A percentile compares a stretch with the other conserved stretches of the same genome.
Conservation (phyloP, 1,140 invertebrate genomes). For the Brachionus koreanus region DNA sequence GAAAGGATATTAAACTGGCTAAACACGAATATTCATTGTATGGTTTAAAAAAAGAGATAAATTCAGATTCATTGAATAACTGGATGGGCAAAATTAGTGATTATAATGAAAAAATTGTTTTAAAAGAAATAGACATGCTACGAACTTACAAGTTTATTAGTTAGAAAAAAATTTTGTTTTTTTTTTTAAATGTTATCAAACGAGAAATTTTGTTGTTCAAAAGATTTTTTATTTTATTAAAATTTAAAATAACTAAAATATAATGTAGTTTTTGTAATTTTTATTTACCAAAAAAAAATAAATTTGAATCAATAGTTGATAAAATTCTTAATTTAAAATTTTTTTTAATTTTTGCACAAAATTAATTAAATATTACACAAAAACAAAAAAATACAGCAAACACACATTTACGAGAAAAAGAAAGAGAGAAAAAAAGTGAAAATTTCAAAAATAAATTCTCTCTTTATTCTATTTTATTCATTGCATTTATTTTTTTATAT, state of each 20-base stretch:
- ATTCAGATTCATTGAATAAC: neutral
- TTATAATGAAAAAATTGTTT: neutral
- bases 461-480: neutral
- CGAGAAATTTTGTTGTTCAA: neutral
- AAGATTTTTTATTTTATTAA: neutral
- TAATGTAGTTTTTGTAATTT: too few relatives aligned
- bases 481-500: neutral
- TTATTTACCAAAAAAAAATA: too few relatives aligned
- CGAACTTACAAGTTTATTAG: neutral
- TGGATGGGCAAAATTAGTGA: neutral
- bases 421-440: neutral
- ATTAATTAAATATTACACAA: too few relatives aligned
- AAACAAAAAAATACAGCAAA: too few relatives aligned
- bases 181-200: neutral
- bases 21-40: neutral
- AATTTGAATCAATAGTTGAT: neutral
- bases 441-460: neutral
- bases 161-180: neutral
- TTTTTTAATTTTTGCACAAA: too few relatives aligned
- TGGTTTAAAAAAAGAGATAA: constrained; percentile 10
- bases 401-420: too few relatives aligned
- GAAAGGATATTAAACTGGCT: neutral
- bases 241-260: too few relatives aligned
- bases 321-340: too few relatives aligned
- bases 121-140: neutral